phyloP scores from a whole-genome alignment of 1,140 invertebrate genomes.

The Bombus consobrinus region DNA sequence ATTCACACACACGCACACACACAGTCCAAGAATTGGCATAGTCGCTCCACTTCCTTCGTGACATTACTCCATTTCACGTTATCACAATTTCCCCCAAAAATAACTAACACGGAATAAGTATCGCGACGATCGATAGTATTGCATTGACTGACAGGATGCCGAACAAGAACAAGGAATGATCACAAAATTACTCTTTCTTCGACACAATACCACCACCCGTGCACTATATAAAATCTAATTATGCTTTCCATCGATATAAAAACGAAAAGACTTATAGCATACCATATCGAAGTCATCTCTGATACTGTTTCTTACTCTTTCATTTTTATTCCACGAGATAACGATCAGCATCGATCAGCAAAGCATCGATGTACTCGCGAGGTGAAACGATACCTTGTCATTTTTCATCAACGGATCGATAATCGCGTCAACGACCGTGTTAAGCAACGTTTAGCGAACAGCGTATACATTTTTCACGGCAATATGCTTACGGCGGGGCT shows the following conservation, averaged over 20 bases:
- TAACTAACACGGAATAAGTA: neutral
- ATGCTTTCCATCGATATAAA: neutral
- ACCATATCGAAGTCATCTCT: too few species aligned
- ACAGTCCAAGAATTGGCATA: neutral
- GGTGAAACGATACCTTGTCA: neutral
- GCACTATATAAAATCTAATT: neutral
- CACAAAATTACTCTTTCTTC: neutral
- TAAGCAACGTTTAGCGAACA: slow-evolving; percentile 54
- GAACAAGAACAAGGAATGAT: neutral
- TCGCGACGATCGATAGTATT: neutral
- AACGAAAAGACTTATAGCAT: neutral
- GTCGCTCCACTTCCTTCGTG: neutral
- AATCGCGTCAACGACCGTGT: slow-evolving; percentile 57
- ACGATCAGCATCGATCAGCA: neutral
- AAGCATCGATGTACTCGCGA: neutral
- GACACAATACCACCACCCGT: neutral
- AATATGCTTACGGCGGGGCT: slow-evolving; percentile 40
- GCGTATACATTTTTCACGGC: slow-evolving; percentile 56
- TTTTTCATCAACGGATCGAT: slow-evolving; percentile 32
- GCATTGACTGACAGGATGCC: neutral
- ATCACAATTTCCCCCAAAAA: neutral
- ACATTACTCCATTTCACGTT: neutral
- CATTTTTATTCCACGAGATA: slow-evolving; percentile 12
- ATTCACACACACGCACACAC: too few species aligned
- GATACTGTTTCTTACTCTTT: neutral